phyloP scores from a whole-genome alignment of 2,797 vertebrate species.

The Saxicola maurus region DNA sequence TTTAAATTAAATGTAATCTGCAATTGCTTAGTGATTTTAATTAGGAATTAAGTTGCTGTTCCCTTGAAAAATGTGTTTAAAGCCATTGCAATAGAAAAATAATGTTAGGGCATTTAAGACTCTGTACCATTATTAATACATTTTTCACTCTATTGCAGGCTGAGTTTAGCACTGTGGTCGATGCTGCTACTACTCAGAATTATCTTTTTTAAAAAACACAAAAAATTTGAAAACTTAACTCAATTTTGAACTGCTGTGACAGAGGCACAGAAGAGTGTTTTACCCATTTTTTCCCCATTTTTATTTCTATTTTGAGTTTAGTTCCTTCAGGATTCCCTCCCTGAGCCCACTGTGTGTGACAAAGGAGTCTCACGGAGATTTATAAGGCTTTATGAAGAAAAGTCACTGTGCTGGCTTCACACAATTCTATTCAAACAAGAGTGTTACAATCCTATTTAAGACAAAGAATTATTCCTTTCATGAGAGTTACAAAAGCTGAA shows the following conservation, averaged over 20 bases:
- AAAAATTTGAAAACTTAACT: neutral
- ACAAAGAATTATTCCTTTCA: neutral
- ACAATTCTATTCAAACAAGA: neutral
- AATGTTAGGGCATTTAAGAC: neutral
- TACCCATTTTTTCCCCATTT: neutral
- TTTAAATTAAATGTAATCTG: constrained; percentile 34
- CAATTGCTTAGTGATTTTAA: constrained; percentile 36
- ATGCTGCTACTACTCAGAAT: neutral
- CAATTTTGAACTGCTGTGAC: neutral
- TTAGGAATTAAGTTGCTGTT: constrained; percentile 13
- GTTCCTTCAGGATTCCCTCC: neutral
- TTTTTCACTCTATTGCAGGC: neutral
- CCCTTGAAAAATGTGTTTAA: neutral
- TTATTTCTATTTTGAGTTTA: neutral
- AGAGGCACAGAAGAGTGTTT: neutral
- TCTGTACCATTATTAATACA: neutral
- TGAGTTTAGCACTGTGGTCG: neutral
- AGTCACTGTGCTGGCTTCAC: neutral
- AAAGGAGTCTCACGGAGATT: neutral
- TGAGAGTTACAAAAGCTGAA: neutral
- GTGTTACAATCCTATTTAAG: neutral
- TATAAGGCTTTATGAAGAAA: neutral
- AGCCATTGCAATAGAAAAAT: neutral
- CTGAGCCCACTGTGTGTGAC: neutral
- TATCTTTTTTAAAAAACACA: neutral